Base-by-base conservation (phyloP, 2,113 vertebrate genomes). In the Chionomys nivalis region DNA sequence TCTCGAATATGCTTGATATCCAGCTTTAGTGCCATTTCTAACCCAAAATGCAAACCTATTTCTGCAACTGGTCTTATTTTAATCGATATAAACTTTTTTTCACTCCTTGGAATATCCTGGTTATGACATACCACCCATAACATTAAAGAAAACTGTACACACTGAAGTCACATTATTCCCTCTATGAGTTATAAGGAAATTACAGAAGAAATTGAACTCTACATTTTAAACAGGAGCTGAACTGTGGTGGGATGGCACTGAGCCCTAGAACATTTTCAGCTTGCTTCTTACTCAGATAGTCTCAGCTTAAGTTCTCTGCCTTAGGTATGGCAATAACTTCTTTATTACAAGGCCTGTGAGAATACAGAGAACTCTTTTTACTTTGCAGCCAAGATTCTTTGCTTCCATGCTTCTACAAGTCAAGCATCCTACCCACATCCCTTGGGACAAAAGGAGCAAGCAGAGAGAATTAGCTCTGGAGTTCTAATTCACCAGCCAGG, bases 401-500 rank as follows among this genome's bases (percentile, higher is more conserved):
- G 26, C 31, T 90, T 88, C 77, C 17, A 33, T 44, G n/a, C n/a
- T 81, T 11, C 31, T 49, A 23, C 14, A 0, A 65, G 81, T n/a
- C 66, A 75, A 94, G 89, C 13, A 73, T 26, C 83, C 65, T 68
- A 68, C 31, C 31, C 72, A 75, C 19, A 28, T 88, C 79, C 89
- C 88, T 7, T 63, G 39, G 52, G 72, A 44, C 44, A 49, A 44
- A 61, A 49, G 31, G 49, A 75, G 42, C 33, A 70, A 95, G 26
- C n/a, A 58, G 47, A 77, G 52, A 95, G 81, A 96, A 89, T 55
- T 75, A 83, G 47, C 28, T 82, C 31, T 77, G 24, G 47, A 76
- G 39, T 42, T 91, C 87, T 70, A 66, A 39, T 39, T 52, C 47
- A 47, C n/a, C 44, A 78, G 13, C 3, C 24, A 66, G n/a, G 23